Percentiles rank a stretch among this genome's conserved stretches.
Conservation (phyloP, 2,113 vertebrate species). For the Hypomesus transpacificus region DNA sequence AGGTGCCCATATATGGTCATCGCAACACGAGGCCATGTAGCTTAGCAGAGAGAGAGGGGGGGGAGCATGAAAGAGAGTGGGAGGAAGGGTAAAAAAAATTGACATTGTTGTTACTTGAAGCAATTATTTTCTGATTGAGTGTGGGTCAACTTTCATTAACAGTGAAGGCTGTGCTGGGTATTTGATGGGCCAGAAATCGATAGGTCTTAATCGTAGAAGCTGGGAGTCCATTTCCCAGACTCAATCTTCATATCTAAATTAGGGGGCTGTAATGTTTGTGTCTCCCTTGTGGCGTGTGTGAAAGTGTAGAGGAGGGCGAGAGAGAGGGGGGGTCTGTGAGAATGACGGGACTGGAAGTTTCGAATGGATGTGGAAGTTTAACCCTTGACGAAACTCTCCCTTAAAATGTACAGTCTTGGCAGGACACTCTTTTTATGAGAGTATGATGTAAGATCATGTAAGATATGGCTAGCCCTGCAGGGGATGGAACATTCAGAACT, state of each 20-base stretch:
- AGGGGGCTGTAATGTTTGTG: conserved; percentile 29
- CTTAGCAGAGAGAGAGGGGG: conserved; percentile 19
- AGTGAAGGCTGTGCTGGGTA: conserved; percentile 14
- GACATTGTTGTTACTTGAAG: conserved; percentile 43
- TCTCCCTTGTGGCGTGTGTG: conserved; percentile 48
- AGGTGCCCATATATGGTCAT: conserved; percentile 93
- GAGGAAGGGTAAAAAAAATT: conserved; percentile 9
- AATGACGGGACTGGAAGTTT: conserved; percentile 49
- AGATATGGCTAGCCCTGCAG: too few relatives aligned
- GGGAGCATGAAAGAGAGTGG: conserved; percentile 13
- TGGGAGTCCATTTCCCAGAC: conserved; percentile 34
- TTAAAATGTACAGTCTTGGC: conserved; percentile 2
- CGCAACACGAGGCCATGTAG: conserved; percentile 59
- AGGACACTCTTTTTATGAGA: conserved; percentile 3
- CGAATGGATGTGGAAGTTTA: conserved; percentile 37
- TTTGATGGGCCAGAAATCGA: conserved; percentile 15
- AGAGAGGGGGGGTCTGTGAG: conserved; percentile 42
- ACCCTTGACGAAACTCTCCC: conserved; percentile 37
- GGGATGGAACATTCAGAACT: too few relatives aligned
- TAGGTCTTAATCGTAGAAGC: conserved; percentile 8
- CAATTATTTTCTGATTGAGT: conserved; percentile 13
- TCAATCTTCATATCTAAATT: conserved; percentile 36
- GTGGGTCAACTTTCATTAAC: conserved; percentile 15
- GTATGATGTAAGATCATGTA: too few relatives aligned
- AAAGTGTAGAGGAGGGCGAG: conserved; percentile 34